phyloP scores from a whole-genome alignment of 2,888 invertebrate genomes.

The Anthrax anthrax region DNA sequence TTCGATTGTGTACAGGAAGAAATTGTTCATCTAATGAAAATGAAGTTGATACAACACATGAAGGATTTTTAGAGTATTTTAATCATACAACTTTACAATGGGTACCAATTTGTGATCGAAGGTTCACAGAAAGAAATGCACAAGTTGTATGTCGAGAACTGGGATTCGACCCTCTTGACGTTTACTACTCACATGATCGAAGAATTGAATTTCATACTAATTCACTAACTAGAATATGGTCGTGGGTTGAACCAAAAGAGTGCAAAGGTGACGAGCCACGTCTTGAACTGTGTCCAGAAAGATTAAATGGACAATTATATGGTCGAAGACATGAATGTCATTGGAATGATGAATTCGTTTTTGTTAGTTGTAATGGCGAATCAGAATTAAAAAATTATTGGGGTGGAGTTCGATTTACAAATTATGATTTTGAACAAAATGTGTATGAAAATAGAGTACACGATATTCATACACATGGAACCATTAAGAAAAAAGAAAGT shows the following conservation, averaged over 20 bases:
- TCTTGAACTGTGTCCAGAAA: conserved; percentile 71
- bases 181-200: conserved; percentile 72
- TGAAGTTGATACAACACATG: conserved; percentile 39
- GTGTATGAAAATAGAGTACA: conserved; percentile 68
- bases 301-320: conserved; percentile 79
- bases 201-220: conserved; percentile 82
- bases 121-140: conserved; percentile 93
- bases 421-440: conserved; percentile 78
- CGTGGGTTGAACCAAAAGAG: conserved; percentile 88
- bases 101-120: conserved; percentile 90
- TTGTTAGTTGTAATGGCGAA: conserved; percentile 71
- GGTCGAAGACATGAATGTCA: conserved; percentile 73
- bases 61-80: conserved; percentile 90
- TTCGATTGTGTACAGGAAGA: conserved; percentile 64
- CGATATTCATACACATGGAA: conserved; percentile 64
- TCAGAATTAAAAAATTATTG: conserved; percentile 58
- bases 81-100: conserved; percentile 91
- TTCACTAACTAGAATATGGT: conserved; percentile 74
- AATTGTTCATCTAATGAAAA: conserved; percentile 49
- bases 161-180: conserved; percentile 77
- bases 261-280: conserved; percentile 61
- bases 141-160: conserved; percentile 91
- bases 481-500: conserved; percentile 56
- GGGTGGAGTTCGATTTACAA: conserved; percentile 91
- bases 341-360: conserved; percentile 85